Base-by-base conservation (phyloP, 1,140 invertebrate species). In the Brachionus koreanus region DNA sequence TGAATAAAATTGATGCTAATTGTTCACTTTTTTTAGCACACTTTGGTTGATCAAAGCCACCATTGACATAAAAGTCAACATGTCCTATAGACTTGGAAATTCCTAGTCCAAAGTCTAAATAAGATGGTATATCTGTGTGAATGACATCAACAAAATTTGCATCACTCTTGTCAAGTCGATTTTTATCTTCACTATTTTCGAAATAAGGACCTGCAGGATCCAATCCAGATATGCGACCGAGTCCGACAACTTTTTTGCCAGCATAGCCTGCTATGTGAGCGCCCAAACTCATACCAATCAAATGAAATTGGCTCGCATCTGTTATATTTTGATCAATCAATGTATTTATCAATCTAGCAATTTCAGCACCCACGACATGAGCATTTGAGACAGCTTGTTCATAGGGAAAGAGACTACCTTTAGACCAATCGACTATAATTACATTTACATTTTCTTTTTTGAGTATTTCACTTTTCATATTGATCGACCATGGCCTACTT, bases 191-290 rank as follows among this genome's bases (percentile, higher is more conserved):
- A 87, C 95, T 93, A 37, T 92, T 92, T 86, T 95, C 94, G 84
- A 94, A 93, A 13, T 92, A 90, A 0, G 93, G 94, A 10, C 91
- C 87, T 2, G 93, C 93, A 2, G 93, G 93, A 89, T 94, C 93
- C 39, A 82, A 84, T 1, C 90, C 90, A 39, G 93, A 93, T 52
- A 94, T 94, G 84, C 92, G 90, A 5, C 92, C 93, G 92, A 23
- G 95, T 89, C 84, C 94, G 57, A 91, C 91, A 3, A 96, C 87
- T 85, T 95, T 92, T 1, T 94, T 92, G 0, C 95, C 96, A 0
- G 95, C 94, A 85, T 97, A 97, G 0, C 94, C 94, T 67, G 91
- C 92, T 5, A 95, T 89, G 89, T 97, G 95, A 0, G 95, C 95
- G 0, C 95, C 95, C 4, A 97, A 89, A 43, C 94, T 95, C 88